Evolutionary conservation across 2,888 invertebrate genomes (phyloP), one percentile per base, ranked within the genome.

Genomic region (Dolichomitus sp.): DNA sequence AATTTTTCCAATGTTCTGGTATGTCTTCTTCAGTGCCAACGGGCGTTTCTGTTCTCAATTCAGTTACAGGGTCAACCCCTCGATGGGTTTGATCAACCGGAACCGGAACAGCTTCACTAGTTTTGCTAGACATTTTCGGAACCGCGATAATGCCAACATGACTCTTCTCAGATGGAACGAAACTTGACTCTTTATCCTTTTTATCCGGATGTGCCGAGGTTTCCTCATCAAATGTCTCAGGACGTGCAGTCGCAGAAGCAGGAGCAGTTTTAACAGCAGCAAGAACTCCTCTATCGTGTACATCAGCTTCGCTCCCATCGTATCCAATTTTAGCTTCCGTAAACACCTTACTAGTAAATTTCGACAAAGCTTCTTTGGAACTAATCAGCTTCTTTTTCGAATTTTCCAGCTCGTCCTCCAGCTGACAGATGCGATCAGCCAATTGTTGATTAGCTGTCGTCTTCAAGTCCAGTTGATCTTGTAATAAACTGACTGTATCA

Each of bases 401-500:
- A 87, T 95, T 95, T 92, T 95, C 95, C 37, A 95, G 93, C 87
- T 95, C 94, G 0, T 92, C 92, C 5, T 94, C 92, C 17, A 96
- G 89, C 27, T 92, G 89, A 17, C 92, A 92, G 78, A 95, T 95
- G 75, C 95, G 94, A 19, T 93, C 89, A 17, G 94, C 94, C 4
- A 96, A 90, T 11, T 94, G 93, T 23, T 94, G 94, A 30, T 95
- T 94, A 74, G 96, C 96, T 61, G 95, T 94, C 52, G 95, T 95
- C 0, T 95, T 93, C 89, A 94, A 94, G 91, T 96, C 94, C 86
- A 96, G 90, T 92, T 95, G 92, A 91, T 94, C 86, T 87, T 94
- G 88, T 94, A 95, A 7, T 86, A 86, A 90, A 94, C 94, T 73
- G 94, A 87, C 86, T 19, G 96, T 93, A 68, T 94, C 90, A 0